A percentile compares a stretch with the other conserved stretches of the same genome.
Evolutionary conservation across 2,888 invertebrate species (phyloP).

Genomic region (Andrena praecox): DNA sequence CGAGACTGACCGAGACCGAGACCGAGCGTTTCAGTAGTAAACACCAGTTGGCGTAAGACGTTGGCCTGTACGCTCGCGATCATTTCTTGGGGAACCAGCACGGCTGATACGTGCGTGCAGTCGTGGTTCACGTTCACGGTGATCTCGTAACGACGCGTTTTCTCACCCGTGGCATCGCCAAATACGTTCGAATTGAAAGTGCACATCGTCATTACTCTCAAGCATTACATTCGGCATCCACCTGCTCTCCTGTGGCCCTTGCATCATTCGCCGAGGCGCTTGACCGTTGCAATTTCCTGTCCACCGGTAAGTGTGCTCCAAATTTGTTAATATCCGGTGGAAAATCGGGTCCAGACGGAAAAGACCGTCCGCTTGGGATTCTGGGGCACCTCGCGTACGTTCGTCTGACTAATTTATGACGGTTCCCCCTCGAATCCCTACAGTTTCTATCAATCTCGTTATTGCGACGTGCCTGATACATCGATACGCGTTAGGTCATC

Average conservation of each 20-base stretch:
- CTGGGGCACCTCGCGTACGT: background rate
- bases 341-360: background rate
- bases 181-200: constrained; percentile 42
- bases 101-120: constrained; percentile 29
- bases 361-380: background rate
- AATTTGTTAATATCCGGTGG: constrained; percentile 12
- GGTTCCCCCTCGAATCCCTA: background rate
- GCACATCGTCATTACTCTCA: constrained; percentile 31
- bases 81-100: constrained; percentile 27
- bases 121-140: constrained; percentile 5
- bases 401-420: background rate
- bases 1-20: background rate
- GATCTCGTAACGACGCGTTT: constrained; percentile 33
- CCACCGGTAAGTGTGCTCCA: constrained; percentile 36
- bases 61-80: constrained; percentile 35
- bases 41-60: constrained; percentile 70
- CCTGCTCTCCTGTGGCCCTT: constrained; percentile 32
- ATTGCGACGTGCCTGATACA: constrained; percentile 1
- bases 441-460: background rate
- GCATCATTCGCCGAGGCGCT: constrained; percentile 38
- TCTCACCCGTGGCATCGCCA: constrained; percentile 20
- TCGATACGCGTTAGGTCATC: constrained; percentile 8
- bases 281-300: constrained; percentile 31
- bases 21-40: constrained; percentile 73
- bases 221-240: constrained; percentile 18